Conservation (phyloP, 2,888 invertebrate genomes). For the Epicampocera succincta region DNA sequence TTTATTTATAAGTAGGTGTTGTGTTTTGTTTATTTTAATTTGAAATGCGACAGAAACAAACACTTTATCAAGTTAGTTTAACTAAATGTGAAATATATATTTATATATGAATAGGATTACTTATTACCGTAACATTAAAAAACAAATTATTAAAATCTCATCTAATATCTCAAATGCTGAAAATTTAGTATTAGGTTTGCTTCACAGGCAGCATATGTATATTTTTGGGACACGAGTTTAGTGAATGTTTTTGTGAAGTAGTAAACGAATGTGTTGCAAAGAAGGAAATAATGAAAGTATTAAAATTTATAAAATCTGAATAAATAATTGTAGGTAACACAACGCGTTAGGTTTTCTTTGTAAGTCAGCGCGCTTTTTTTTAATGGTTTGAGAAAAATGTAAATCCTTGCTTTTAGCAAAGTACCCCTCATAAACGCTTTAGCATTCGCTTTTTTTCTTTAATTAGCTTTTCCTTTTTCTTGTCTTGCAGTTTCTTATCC, state of each 20-base stretch:
- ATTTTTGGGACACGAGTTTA: constrained; percentile 8
- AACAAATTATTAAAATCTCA: background rate
- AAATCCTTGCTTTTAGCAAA: constrained; percentile 7
- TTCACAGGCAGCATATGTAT: background rate
- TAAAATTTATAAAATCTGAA: constrained; percentile 23
- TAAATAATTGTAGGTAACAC: constrained; percentile 54
- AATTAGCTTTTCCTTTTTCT: constrained; percentile 86
- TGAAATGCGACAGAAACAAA: constrained; percentile 6
- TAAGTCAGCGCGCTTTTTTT: constrained; percentile 63
- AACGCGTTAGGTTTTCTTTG: constrained; percentile 61
- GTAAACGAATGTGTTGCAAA: constrained; percentile 11
- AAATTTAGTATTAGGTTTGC: background rate
- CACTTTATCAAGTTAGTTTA: constrained; percentile 17
- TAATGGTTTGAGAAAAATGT: constrained; percentile 28
- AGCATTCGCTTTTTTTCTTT: constrained; percentile 93
- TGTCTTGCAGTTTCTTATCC: constrained; percentile 88
- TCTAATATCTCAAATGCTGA: constrained; percentile 14
- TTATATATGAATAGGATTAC: background rate
- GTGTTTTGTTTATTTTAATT: constrained; percentile 37
- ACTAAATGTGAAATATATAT: constrained; percentile 27
- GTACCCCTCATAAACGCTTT: constrained; percentile 89
- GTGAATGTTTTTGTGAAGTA: background rate
- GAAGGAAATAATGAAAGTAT: constrained; percentile 22
- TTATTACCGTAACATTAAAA: background rate
- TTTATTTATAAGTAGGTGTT: constrained; percentile 29